Base-by-base conservation (phyloP, 1,140 invertebrate genomes). In the Drosophila pruinosa region DNA sequence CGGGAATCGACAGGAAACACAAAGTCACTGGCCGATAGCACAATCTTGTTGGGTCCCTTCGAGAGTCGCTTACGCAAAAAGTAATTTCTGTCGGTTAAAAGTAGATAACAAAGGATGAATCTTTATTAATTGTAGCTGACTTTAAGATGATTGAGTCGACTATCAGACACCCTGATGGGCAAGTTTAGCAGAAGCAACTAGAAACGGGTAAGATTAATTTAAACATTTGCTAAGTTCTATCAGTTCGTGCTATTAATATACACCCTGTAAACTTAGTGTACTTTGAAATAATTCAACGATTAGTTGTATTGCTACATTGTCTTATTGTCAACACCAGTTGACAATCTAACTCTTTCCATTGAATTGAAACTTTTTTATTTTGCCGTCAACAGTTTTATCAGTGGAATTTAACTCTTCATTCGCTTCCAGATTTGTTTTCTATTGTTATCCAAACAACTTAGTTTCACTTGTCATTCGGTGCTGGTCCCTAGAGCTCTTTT, bases 1-100 rank as follows among this genome's bases (percentile, higher is more conserved):
- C 94, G 92, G 6, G 93, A 92, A 72, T 95, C 94, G 15, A 94
- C 92, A 3, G 95, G 95, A 88, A 96, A 95, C 2, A 95, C 94
- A 75, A 96, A 95, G 88, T 96, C 95, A 36, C 93, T 93, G 4
- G 95, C 93, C 8, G 95, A 95, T 36, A 96, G 91, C 2, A 96
- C 93, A 58, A 96, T 95, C 91, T 96, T 96, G 90, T 95, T 95
- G 2, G 95, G 95, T 53, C 95, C 95, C 89, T 95, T 95, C 0
- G 94, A 94, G 78, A 95, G 93, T 63, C 94, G 92, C 70, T 94
- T 94, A 75, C 94, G 95, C 31, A 95, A 78, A 54, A 95, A 92
- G 73, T 94, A 93, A 76, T 93, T 94, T 77, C 94, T 94, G 24
- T 4, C 78, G 10, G 48, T 39, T 28, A 26, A 34, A 53, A 22